A percentile compares a stretch with the other conserved stretches of the same genome.
Evolutionary conservation across 2,888 invertebrate genomes (phyloP).

Genomic region (Cylindroiulus punctatus): DNA sequence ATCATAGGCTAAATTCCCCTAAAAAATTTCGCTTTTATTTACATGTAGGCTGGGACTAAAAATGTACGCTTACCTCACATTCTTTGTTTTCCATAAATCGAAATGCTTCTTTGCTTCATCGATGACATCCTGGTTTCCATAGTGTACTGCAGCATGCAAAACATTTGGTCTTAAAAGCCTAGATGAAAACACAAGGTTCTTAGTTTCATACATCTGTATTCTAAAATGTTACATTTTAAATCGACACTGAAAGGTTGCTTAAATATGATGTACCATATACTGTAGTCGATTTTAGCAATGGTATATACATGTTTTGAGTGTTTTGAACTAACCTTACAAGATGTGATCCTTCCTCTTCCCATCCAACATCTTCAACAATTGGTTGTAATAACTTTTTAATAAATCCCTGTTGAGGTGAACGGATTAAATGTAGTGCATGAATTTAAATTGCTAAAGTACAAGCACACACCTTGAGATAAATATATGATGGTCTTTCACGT

Average conservation of each 20-base stretch:
- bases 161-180: constrained; percentile 53
- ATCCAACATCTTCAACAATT: constrained; percentile 72
- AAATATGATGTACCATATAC: too few species aligned
- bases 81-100: constrained; percentile 46
- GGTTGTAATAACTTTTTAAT: constrained; percentile 72
- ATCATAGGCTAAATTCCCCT: not conserved
- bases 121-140: constrained; percentile 45
- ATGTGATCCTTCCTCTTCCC: constrained; percentile 72
- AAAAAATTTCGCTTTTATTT: not conserved
- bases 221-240: too few species aligned
- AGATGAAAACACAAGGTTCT: not conserved
- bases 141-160: constrained; percentile 44
- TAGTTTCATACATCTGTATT: not conserved
- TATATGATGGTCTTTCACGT: constrained; percentile 51
- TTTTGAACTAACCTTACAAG: constrained; percentile 53
- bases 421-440: not conserved
- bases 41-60: not conserved
- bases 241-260: too few species aligned
- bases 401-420: constrained; percentile 61
- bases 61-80: constrained; percentile 52
- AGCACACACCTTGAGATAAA: not conserved
- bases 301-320: not conserved
- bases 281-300: too few species aligned
- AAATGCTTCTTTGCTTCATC: constrained; percentile 37
- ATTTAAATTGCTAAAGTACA: not conserved